These are phyloP conservation scores for Neolamprologus falcicula DNA, from an alignment of 2,113 vertebrate genomes.

Conservation along the genomic window DNA sequence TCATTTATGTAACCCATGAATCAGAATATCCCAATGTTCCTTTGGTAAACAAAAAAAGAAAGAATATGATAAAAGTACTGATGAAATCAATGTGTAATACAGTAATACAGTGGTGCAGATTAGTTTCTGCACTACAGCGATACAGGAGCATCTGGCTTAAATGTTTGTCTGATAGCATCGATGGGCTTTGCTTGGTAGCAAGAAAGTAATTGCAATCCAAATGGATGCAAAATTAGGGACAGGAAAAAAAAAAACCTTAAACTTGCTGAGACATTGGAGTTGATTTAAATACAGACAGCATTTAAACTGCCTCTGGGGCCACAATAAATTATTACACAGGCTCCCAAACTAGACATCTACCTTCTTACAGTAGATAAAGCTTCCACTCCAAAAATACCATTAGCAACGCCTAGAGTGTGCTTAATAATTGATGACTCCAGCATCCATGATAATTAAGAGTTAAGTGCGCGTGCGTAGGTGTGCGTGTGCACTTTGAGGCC, in stretches of 20 bases:
- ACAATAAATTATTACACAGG: conserved; percentile 57
- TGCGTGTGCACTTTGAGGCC: neutral
- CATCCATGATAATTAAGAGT: conserved; percentile 63
- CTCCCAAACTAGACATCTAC: conserved; percentile 54
- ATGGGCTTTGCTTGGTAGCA: neutral
- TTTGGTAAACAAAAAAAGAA: neutral
- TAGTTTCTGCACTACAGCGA: neutral
- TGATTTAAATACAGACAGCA: conserved; percentile 57
- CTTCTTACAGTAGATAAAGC: conserved; percentile 61
- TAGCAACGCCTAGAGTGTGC: conserved; percentile 48
- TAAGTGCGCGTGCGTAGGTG: conserved; percentile 21
- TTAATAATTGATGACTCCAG: conserved; percentile 59
- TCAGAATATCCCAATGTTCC: neutral
- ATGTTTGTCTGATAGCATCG: neutral
- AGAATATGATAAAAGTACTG: neutral
- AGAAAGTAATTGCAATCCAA: neutral
- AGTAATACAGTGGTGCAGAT: neutral
- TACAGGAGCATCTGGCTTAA: conserved; percentile 1
- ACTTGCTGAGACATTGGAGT: conserved; percentile 29
- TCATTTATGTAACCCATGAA: neutral
- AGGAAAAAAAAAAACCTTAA: conserved; percentile 12
- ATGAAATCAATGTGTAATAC: conserved; percentile 36
- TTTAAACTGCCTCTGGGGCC: conserved; percentile 44
- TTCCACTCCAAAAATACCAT: conserved; percentile 60
- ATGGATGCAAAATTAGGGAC: conserved; percentile 12